Conservation (phyloP, 1,140 invertebrate species). For the Lordiphosa mommai region DNA sequence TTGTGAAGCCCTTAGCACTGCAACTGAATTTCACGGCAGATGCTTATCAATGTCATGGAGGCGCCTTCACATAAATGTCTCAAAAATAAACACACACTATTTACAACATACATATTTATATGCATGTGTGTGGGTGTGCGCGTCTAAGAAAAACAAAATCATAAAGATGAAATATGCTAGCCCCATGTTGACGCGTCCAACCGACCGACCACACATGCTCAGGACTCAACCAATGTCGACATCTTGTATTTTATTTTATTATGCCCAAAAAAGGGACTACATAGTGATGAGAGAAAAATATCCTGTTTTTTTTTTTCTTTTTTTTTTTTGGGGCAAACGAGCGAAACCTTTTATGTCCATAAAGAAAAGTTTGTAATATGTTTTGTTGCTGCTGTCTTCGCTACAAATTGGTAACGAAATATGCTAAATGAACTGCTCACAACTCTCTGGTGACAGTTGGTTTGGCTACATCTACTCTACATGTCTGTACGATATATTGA, state of each 20-base stretch:
- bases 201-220: conserved; percentile 32
- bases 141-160: conserved; percentile 26
- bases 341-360: conserved; percentile 35
- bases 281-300: conserved; percentile 12
- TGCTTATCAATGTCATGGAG: conserved; percentile 23
- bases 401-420: conserved; percentile 54
- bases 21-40: conserved; percentile 7
- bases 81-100: conserved; percentile 10
- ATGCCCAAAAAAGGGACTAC: conserved; percentile 17
- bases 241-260: conserved; percentile 69
- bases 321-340: conserved; percentile 26
- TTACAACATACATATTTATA: no score
- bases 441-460: conserved; percentile 13
- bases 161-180: conserved; percentile 54
- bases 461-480: neutral
- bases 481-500: conserved; percentile 27
- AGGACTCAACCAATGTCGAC: conserved; percentile 29
- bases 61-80: conserved; percentile 51
- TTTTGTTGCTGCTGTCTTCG: conserved; percentile 25
- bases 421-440: conserved; percentile 43
- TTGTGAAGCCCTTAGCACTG: conserved; percentile 13
- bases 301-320: conserved; percentile 12
- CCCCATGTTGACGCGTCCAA: neutral
- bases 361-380: conserved; percentile 59
- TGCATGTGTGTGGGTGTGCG: conserved; percentile 16